phyloP scores from a whole-genome alignment of 2,113 vertebrate species.

The Corythaeola cristata region DNA sequence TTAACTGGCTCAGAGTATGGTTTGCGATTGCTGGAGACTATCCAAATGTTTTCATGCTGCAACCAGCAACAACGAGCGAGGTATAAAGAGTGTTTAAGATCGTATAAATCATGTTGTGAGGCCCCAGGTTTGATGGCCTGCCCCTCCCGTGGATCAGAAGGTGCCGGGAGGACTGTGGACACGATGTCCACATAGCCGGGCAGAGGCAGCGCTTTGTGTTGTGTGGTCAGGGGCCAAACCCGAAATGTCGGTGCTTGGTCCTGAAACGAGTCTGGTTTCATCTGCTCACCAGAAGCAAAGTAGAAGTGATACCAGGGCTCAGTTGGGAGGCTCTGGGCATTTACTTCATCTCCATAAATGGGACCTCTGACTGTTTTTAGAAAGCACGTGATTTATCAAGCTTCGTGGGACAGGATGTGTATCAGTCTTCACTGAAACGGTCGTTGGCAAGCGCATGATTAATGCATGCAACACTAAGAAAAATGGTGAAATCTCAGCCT shows the following conservation, averaged over 20 bases:
- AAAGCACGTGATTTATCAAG: neutral
- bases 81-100: neutral
- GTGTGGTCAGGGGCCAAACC: too few species aligned
- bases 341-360: neutral
- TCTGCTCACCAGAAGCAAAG: neutral
- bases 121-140: too few species aligned
- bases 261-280: neutral
- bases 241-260: neutral
- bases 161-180: too few species aligned
- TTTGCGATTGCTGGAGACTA: neutral
- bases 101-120: neutral
- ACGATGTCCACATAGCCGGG: rapidly evolving
- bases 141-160: neutral
- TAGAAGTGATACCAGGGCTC: neutral
- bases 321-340: neutral
- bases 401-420: neutral
- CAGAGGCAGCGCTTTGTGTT: neutral
- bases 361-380: neutral
- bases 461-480: neutral
- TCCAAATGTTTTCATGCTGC: neutral
- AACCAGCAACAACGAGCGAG: neutral
- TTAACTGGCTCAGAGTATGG: neutral
- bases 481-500: neutral
- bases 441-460: neutral
- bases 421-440: neutral